Conservation (phyloP, 37 sponge, comb jelly and placozoan species). For the Spongilla lacustris region DNA sequence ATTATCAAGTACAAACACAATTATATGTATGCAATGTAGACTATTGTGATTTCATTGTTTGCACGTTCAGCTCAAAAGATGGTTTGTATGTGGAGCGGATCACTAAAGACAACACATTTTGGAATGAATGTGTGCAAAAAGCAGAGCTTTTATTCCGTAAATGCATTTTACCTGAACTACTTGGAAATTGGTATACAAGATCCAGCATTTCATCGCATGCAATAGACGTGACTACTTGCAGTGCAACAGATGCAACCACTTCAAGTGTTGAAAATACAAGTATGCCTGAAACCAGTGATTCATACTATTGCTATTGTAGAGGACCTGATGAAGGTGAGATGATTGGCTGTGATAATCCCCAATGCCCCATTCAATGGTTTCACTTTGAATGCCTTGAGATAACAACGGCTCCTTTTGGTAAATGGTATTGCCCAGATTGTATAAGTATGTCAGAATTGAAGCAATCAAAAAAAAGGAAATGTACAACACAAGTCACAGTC, state of each 20-base stretch:
- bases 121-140: constrained; percentile 19
- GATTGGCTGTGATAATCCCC: constrained; percentile 30
- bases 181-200: constrained; percentile 48
- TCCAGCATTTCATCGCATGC: too few species aligned
- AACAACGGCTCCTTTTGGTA: constrained; percentile 19
- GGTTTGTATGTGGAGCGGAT: constrained; percentile 12
- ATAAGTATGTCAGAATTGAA: constrained; percentile 7
- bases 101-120: constrained; percentile 22
- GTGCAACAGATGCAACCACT: neutral
- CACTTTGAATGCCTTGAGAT: constrained; percentile 34
- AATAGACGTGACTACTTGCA: constrained; percentile 5
- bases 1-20: constrained; percentile 73
- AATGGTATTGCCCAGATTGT: constrained; percentile 55
- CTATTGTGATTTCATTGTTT: constrained; percentile 59
- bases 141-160: constrained; percentile 23
- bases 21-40: constrained; percentile 41
- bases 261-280: neutral
- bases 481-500: constrained; percentile 6
- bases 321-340: neutral
- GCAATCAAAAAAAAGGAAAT: neutral
- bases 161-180: constrained; percentile 42
- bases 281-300: neutral
- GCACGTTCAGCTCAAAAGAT: constrained; percentile 10
- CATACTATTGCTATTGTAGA: constrained; percentile 4
- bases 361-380: constrained; percentile 35